A percentile compares a stretch with the other conserved stretches of the same genome.
These are phyloP conservation scores for Ranitomeya variabilis DNA, from an alignment of 2,113 vertebrate species.

Conservation along the genomic window DNA sequence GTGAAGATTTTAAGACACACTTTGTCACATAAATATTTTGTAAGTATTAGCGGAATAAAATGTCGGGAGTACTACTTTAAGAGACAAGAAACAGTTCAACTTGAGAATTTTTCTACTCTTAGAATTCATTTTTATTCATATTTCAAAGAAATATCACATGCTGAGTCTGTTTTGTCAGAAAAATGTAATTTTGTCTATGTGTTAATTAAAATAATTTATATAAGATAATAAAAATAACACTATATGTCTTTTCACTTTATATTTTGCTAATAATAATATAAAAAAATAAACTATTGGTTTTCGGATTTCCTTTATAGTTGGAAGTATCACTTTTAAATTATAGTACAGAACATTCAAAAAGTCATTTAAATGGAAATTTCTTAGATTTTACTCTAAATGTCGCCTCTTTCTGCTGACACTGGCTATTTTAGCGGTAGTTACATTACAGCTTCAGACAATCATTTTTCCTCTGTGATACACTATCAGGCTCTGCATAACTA, in stretches of 20 bases:
- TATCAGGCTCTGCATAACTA: conserved; percentile 50
- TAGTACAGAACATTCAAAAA: conserved; percentile 52
- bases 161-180: neutral
- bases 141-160: neutral
- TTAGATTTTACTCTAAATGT: conserved; percentile 55
- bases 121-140: neutral
- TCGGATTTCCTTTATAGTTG: conserved; percentile 25
- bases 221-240: neutral
- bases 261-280: neutral
- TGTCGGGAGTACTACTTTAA: too few species aligned
- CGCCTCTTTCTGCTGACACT: conserved; percentile 48
- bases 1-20: too few species aligned
- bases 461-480: conserved; percentile 54
- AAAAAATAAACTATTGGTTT: conserved; percentile 39
- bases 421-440: conserved; percentile 51
- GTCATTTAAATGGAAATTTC: conserved; percentile 57
- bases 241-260: neutral
- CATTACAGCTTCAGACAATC: conserved; percentile 50
- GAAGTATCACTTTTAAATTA: conserved; percentile 53
- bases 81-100: neutral
- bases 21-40: too few species aligned
- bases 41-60: too few species aligned
- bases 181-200: neutral
- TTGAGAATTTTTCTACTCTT: neutral
- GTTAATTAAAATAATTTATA: neutral